Evolutionary conservation across 2,797 vertebrate species (phyloP), one percentile per base, ranked within the genome.

Genomic region (Podargus strigoides): DNA sequence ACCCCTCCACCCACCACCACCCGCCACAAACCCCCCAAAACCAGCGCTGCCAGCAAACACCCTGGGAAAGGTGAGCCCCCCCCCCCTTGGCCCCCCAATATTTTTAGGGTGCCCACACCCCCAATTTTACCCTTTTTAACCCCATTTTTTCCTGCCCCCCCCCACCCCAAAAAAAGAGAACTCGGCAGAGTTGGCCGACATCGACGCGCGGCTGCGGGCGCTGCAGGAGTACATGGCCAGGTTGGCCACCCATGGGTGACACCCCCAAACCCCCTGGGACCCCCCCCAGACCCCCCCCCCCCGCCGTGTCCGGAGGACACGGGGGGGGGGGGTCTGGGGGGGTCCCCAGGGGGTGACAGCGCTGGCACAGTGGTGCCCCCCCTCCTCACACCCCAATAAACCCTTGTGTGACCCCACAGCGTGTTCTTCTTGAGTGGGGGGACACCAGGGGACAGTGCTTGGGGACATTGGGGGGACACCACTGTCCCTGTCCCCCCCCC

Each of bases 221-320:
- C 97, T 99, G 85, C 99, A 99, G 97, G 98, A 99, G 26, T 99
- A 99, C 97, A 99, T 99, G 99, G 98, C 98, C 87, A 98, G 98
- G n/a, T n/a, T n/a, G n/a, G n/a, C n/a, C n/a, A n/a, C n/a, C n/a
- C n/a, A n/a, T n/a, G n/a, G n/a, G n/a, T n/a, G n/a, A n/a, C n/a
- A n/a, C n/a, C n/a, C n/a, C n/a, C n/a, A n/a, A n/a, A n/a, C n/a
- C n/a, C n/a, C 49, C 96, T 99, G 94, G 99, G 98, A n/a, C n/a
- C n/a, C 89, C 41, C 8, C 30, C 41, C 4, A 9, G 4, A 19
- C 23, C 22, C 21, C 39, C 39, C 28, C 36, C 6, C 42, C 17
- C 3, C 36, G 14, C 27, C 2, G 7, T 22, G n/a, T n/a, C n/a
- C n/a, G n/a, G n/a, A n/a, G n/a, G n/a, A n/a, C n/a, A n/a, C n/a